Evolutionary conservation across 2,888 invertebrate genomes (phyloP).

Genomic region (Norana najaformis): DNA sequence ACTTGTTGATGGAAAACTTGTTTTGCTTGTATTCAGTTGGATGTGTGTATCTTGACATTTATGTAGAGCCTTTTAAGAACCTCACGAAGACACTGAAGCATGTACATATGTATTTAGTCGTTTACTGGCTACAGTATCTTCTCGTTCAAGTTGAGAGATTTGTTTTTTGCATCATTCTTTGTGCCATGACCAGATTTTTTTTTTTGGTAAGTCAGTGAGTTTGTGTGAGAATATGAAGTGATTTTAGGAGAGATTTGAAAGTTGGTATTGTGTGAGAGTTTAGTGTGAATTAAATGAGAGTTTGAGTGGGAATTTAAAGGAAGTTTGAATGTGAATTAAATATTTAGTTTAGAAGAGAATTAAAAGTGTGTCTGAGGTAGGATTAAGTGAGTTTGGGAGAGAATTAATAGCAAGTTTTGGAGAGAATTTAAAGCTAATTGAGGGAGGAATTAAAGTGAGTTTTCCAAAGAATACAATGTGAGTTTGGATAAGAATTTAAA

Average conservation of each 20-base stretch:
- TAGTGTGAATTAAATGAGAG: too few relatives aligned
- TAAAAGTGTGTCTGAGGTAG: neutral
- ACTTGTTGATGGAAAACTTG: neutral
- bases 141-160: neutral
- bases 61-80: neutral
- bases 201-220: neutral
- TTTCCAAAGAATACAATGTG: neutral
- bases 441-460: too few relatives aligned
- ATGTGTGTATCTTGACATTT: neutral
- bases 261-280: too few relatives aligned
- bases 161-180: neutral
- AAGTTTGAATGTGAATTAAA: too few relatives aligned
- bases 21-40: neutral
- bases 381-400: neutral
- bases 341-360: too few relatives aligned
- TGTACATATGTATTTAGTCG: neutral
- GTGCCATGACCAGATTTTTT: neutral
- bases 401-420: neutral
- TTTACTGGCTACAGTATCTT: neutral
- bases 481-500: neutral
- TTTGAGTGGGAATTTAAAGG: neutral
- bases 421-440: neutral
- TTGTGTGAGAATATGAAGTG: neutral
- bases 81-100: neutral
- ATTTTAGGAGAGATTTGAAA: neutral